Conservation (phyloP, 2,888 invertebrate species). For the Pristionchus maxplancki region DNA sequence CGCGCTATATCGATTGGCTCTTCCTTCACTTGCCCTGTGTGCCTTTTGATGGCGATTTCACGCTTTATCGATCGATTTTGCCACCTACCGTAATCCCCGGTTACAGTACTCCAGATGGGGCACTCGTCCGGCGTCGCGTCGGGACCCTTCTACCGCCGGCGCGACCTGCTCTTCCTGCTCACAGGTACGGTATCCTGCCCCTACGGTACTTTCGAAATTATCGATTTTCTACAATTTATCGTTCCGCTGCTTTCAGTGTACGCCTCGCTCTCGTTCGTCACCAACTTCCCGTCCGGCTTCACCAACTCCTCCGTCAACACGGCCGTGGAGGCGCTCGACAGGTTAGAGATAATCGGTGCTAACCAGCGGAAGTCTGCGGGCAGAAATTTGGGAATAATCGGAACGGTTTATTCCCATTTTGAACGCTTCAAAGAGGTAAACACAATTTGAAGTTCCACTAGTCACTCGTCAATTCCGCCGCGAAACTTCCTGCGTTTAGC, state of each 20-base stretch:
- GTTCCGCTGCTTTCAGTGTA: constrained; percentile 65
- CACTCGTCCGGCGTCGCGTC: neutral
- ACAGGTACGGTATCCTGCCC: neutral
- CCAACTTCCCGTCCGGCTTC: constrained; percentile 74
- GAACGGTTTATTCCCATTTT: neutral
- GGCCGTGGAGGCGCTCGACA: constrained; percentile 67
- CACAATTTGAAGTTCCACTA: too few species aligned
- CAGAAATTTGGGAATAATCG: neutral
- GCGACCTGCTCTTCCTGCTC: constrained; percentile 45
- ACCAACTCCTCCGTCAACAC: constrained; percentile 74
- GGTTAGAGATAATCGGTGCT: constrained; percentile 38
- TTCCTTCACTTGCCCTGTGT: neutral
- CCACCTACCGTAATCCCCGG: neutral
- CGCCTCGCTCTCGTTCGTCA: constrained; percentile 68
- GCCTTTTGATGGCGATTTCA: neutral
- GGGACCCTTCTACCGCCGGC: constrained; percentile 30
- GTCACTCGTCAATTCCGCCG: too few species aligned
- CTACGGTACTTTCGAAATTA: neutral
- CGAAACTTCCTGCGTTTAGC: neutral
- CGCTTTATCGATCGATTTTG: neutral
- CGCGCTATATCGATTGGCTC: neutral
- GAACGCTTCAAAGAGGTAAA: neutral
- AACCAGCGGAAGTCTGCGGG: neutral
- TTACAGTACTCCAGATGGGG: neutral
- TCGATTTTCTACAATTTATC: neutral